phyloP scores from a whole-genome alignment of 2,113 vertebrate genomes.

The Tamias sibiricus region DNA sequence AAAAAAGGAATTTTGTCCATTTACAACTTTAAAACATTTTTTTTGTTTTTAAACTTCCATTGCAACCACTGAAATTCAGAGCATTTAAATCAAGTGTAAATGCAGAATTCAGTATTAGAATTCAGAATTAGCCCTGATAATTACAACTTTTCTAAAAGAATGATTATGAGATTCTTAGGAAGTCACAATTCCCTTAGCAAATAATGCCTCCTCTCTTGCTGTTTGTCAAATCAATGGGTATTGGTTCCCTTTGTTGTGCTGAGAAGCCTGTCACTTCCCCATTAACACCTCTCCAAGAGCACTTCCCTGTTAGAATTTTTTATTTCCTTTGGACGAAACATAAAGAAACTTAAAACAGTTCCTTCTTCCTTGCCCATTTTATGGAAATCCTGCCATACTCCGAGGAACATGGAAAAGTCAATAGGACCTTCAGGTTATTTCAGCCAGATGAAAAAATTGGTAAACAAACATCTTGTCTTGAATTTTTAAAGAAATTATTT shows the following conservation, averaged over 20 bases:
- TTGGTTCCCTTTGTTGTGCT: neutral
- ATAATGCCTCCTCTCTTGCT: neutral
- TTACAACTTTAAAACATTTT: no score
- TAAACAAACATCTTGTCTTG: neutral
- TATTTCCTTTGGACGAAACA: slow-evolving; percentile 24
- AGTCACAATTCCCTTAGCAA: slow-evolving; percentile 24
- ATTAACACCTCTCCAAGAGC: slow-evolving; percentile 40
- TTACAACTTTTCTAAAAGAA: neutral
- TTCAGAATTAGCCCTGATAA: neutral
- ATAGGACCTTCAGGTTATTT: neutral
- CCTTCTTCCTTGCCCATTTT: neutral
- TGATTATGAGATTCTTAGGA: neutral
- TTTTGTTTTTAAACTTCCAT: no score
- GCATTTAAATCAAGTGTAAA: neutral
- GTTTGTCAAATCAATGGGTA: neutral
- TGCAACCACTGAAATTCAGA: neutral
- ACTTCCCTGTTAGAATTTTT: neutral
- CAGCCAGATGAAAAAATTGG: neutral
- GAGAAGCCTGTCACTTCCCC: neutral
- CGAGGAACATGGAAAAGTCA: neutral
- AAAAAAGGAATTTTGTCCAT: no score
- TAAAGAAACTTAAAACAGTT: neutral
- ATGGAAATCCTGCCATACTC: neutral
- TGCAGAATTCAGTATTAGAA: neutral
- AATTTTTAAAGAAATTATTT: neutral